A percentile compares a stretch with the other conserved stretches of the same genome.
These are phyloP conservation scores for Callocephalon fimbriatum DNA, from an alignment of 2,113 vertebrate species.

Conservation along the genomic window DNA sequence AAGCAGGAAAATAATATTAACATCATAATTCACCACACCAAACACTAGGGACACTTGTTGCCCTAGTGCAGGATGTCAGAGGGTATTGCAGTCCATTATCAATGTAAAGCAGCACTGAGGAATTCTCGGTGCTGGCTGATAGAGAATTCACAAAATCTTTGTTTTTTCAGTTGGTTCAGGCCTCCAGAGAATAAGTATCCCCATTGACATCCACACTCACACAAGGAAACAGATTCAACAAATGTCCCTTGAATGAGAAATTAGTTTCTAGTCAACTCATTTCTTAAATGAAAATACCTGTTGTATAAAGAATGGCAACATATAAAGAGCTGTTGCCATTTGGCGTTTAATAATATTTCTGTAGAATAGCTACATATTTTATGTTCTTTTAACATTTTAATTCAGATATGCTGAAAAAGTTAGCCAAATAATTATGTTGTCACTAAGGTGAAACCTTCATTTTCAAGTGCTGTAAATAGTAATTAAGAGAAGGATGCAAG, in stretches of 20 bases:
- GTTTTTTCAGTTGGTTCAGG: neutral
- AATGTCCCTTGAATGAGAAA: neutral
- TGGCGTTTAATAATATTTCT: neutral
- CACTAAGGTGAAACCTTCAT: neutral
- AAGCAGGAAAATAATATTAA: neutral
- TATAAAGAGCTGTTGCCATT: neutral
- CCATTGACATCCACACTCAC: neutral
- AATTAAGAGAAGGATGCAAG: neutral
- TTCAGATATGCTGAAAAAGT: neutral
- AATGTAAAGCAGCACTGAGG: neutral
- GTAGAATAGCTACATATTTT: neutral
- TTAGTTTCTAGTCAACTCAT: neutral
- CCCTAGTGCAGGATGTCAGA: neutral
- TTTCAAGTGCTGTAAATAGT: neutral
- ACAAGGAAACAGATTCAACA: neutral
- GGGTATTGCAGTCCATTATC: neutral
- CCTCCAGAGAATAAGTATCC: neutral
- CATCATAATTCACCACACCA: neutral
- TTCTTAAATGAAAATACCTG: neutral
- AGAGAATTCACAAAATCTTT: neutral
- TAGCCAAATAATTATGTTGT: neutral
- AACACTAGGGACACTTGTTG: neutral
- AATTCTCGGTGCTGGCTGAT: neutral
- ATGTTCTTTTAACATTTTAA: neutral
- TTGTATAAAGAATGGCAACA: neutral